Evolutionary conservation across 2,113 vertebrate species (phyloP), one percentile per base, ranked within the genome.

Genomic region (Todiramphus chloris): DNA sequence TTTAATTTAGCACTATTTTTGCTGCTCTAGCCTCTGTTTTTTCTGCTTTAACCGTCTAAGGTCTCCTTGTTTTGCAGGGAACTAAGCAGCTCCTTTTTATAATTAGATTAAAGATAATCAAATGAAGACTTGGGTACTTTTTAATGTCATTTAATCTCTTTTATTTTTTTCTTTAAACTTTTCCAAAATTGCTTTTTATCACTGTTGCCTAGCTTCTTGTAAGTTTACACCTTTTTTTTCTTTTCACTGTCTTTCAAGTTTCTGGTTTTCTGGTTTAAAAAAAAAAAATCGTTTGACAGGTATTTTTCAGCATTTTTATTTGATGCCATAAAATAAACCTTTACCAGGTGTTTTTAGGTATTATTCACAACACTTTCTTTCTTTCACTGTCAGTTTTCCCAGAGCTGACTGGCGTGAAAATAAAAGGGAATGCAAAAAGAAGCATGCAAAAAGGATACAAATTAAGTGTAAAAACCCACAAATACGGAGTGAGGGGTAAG

Each of bases 1-100:
- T 98, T 98, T 98, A 97, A 97, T 98, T 98, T 98, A 98, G 98
- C 98, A 97, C 96, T 98, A 97, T 98, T 98, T 98, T 98, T 98
- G 97, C 97, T 97, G 97, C 8, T 37, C 94, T 98, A 97, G 96
- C 97, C 96, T 98, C 82, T 94, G 81, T 92, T 94, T 94, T 95
- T 95, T 95, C 96, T 97, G 94, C 96, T 98, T 96, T 97, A 97
- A 97, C 94, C 87, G 95, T 98, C 97, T 98, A 93, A 98, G 96
- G 95, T 97, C 96, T 96, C 97, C 97, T 98, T 98, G 97, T 98
- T 98, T 97, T 95, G 90, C 96, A 95, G 90, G 84, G 94, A 96
- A 83, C 95, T 85, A 94, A 97, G 94, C 95, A 95, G 94, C 96
- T 96, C 94, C 69, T 96, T 97, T 98, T 97, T 96, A 94, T 98